Evolutionary conservation across 2,888 invertebrate genomes (phyloP).

Genomic region (Pollenia angustigena): DNA sequence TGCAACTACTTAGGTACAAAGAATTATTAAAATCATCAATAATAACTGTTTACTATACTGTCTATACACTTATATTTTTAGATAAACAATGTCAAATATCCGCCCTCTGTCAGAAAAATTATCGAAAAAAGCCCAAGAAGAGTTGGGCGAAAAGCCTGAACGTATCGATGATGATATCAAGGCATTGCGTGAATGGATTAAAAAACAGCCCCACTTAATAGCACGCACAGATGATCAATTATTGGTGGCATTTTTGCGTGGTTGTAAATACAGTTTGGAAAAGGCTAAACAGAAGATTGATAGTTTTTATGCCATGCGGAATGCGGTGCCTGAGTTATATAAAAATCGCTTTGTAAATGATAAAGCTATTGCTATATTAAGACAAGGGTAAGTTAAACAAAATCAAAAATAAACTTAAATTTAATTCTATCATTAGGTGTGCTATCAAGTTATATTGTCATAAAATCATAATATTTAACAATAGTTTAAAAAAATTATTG

Average conservation of each 20-base stretch:
- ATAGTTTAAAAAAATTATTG: too few relatives aligned
- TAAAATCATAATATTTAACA: too few relatives aligned
- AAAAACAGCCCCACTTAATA: constrained; percentile 85
- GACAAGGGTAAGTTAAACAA: constrained; percentile 78
- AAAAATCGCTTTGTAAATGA: constrained; percentile 81
- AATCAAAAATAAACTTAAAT: background rate
- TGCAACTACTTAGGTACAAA: too few relatives aligned
- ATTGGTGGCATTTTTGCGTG: constrained; percentile 85
- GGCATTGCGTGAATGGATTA: constrained; percentile 85
- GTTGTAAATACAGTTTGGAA: constrained; percentile 86
- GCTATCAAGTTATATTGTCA: too few relatives aligned
- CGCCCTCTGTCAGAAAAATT: constrained; percentile 80
- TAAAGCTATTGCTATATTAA: constrained; percentile 79
- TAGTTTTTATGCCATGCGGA: constrained; percentile 86
- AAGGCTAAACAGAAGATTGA: constrained; percentile 86
- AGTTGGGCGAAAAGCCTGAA: constrained; percentile 85
- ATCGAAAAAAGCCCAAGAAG: constrained; percentile 83
- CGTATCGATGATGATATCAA: constrained; percentile 82
- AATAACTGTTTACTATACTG: constrained; percentile 10
- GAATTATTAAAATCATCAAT: background rate
- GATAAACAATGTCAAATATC: constrained; percentile 77
- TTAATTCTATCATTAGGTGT: background rate
- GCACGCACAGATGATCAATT: constrained; percentile 84
- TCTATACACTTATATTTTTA: constrained; percentile 10
- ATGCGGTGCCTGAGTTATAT: constrained; percentile 87